Percentiles rank a stretch among this genome's conserved stretches.
Evolutionary conservation across 2,888 invertebrate genomes (phyloP).

Genomic region (Drosophila austrosaltans): DNA sequence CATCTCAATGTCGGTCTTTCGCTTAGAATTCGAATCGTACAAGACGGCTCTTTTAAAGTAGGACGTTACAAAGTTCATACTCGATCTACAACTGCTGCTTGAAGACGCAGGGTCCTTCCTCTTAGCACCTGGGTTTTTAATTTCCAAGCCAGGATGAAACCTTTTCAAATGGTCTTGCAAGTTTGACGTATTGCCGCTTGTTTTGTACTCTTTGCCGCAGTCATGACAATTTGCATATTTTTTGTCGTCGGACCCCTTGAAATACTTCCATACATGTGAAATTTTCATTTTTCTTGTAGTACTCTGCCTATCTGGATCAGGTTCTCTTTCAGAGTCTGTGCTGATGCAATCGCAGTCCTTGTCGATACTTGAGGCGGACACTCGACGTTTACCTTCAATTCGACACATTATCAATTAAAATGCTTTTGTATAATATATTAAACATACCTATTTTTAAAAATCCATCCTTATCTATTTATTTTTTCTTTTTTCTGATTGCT

Average conservation of each 20-base stretch:
- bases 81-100: slow-evolving; percentile 12
- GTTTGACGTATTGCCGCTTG: too few relatives aligned
- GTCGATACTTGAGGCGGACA: slow-evolving; percentile 1
- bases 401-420: slow-evolving; percentile 24
- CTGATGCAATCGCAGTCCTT: slow-evolving; percentile 7
- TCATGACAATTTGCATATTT: too few relatives aligned
- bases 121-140: slow-evolving; percentile 4
- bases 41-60: slow-evolving; percentile 16
- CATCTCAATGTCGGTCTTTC: too few relatives aligned
- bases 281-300: too few relatives aligned
- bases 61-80: background rate
- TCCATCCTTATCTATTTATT: too few relatives aligned
- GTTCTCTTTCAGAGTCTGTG: background rate
- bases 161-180: too few relatives aligned
- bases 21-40: slow-evolving; percentile 6
- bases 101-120: slow-evolving; percentile 11
- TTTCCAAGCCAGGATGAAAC: too few relatives aligned
- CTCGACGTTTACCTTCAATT: slow-evolving; percentile 22
- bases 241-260: too few relatives aligned
- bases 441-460: too few relatives aligned
- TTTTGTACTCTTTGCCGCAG: too few relatives aligned
- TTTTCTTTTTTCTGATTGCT: too few relatives aligned
- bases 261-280: too few relatives aligned
- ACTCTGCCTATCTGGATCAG: background rate
- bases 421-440: slow-evolving; percentile 8